A percentile compares a stretch with the other conserved stretches of the same genome.
phyloP scores from a whole-genome alignment of 2,113 vertebrate genomes.

The Trogon surrucura region DNA sequence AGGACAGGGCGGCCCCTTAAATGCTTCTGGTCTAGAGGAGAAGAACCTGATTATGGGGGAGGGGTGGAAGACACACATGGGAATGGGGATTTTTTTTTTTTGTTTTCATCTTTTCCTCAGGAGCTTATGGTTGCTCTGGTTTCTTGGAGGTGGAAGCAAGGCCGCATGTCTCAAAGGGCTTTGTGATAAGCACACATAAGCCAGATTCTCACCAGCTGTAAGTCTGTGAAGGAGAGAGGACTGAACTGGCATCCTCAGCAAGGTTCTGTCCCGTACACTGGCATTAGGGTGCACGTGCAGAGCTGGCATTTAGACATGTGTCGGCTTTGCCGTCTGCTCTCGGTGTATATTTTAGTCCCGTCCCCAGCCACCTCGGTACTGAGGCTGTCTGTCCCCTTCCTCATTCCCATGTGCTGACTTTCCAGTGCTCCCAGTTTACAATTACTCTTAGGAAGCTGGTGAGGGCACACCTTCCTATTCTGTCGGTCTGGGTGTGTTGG shows the following conservation, averaged over 20 bases:
- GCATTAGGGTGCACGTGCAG: neutral
- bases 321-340: neutral
- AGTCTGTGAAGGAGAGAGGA: neutral
- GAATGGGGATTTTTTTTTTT: neutral
- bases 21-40: neutral
- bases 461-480: neutral
- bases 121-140: neutral
- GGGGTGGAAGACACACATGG: neutral
- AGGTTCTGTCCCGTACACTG: neutral
- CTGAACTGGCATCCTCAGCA: neutral
- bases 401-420: slow-evolving; percentile 31
- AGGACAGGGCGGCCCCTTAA: neutral
- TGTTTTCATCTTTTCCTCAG: neutral
- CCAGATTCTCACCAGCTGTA: neutral
- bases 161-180: neutral
- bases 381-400: neutral
- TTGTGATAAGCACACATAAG: neutral
- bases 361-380: neutral
- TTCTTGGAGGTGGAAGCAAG: neutral
- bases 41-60: neutral
- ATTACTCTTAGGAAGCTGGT: neutral
- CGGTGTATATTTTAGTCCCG: neutral
- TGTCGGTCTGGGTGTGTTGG: neutral
- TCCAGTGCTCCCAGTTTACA: slow-evolving; percentile 20
- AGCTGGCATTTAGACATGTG: neutral